Evolutionary conservation across 23 tunicate genomes (phyloP).

Genomic region (Styela clava): DNA sequence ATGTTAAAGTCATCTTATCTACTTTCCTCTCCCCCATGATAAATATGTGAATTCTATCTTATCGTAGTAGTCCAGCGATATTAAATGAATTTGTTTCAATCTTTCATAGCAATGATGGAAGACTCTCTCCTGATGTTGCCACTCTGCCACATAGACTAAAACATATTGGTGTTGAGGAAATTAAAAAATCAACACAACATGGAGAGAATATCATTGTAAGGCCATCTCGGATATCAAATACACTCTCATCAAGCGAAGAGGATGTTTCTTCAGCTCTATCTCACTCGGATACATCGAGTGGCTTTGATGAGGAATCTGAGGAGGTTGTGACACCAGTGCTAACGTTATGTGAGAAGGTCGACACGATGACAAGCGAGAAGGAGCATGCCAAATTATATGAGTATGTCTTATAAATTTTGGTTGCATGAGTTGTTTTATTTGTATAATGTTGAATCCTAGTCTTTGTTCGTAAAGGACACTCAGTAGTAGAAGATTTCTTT

Average conservation of each 20-base stretch:
- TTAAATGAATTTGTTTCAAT: too few species aligned
- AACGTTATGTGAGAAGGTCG: background rate
- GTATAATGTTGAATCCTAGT: too few species aligned
- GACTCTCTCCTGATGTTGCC: background rate
- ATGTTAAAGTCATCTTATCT: too few species aligned
- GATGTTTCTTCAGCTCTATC: background rate
- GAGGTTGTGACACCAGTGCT: background rate
- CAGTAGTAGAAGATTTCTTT: too few species aligned
- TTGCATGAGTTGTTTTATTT: too few species aligned
- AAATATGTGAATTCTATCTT: too few species aligned
- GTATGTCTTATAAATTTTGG: too few species aligned
- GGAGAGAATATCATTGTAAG: background rate
- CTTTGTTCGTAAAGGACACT: too few species aligned
- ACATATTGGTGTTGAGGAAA: background rate
- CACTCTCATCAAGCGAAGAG: background rate
- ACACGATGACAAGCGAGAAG: too few species aligned
- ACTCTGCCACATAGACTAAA: background rate
- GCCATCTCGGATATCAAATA: background rate
- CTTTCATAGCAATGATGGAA: slow-evolving; percentile 5
- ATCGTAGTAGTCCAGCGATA: too few species aligned
- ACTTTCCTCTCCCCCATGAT: too few species aligned
- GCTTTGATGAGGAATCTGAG: slow-evolving; percentile 57
- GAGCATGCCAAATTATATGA: too few species aligned
- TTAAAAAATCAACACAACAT: background rate
- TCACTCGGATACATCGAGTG: slow-evolving; percentile 55